phyloP scores from a whole-genome alignment of 2,888 invertebrate species.

The Pristionchus arcanus region DNA sequence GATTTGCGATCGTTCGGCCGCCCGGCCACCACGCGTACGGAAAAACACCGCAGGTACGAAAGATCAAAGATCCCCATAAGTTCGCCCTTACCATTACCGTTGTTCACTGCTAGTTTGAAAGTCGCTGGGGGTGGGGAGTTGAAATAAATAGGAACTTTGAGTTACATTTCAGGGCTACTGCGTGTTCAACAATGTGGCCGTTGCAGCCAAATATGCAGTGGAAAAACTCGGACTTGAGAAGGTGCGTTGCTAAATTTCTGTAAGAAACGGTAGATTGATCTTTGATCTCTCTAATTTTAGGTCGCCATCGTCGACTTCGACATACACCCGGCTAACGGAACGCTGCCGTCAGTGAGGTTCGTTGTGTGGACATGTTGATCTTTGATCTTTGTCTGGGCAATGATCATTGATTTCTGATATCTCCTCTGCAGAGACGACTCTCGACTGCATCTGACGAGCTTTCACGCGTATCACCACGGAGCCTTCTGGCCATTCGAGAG shows the following conservation, averaged over 20 bases:
- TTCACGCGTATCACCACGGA: constrained; percentile 69
- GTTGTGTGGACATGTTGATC: background rate
- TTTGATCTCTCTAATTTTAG: constrained; percentile 47
- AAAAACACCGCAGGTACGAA: constrained; percentile 60
- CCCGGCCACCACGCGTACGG: constrained; percentile 91
- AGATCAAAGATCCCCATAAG: background rate
- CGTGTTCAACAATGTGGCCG: constrained; percentile 97
- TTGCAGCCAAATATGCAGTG: constrained; percentile 89
- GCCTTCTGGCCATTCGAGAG: constrained; percentile 69
- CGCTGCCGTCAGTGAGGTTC: constrained; percentile 60
- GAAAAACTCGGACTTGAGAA: constrained; percentile 65
- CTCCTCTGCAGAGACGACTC: constrained; percentile 46
- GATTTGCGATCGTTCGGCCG: constrained; percentile 96
- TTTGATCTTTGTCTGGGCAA: background rate
- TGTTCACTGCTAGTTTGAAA: too few species aligned
- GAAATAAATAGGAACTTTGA: background rate
- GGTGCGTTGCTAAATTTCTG: constrained; percentile 36
- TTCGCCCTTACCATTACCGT: too few species aligned
- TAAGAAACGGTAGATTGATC: background rate
- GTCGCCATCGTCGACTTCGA: constrained; percentile 69
- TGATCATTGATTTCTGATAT: constrained; percentile 36
- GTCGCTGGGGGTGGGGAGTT: background rate
- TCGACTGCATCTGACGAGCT: constrained; percentile 64
- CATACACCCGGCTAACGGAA: constrained; percentile 70
- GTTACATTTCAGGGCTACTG: constrained; percentile 87